A percentile compares a stretch with the other conserved stretches of the same genome.
These are phyloP conservation scores for Suncus etruscus DNA, from an alignment of 2,113 vertebrate genomes.

Conservation along the genomic window DNA sequence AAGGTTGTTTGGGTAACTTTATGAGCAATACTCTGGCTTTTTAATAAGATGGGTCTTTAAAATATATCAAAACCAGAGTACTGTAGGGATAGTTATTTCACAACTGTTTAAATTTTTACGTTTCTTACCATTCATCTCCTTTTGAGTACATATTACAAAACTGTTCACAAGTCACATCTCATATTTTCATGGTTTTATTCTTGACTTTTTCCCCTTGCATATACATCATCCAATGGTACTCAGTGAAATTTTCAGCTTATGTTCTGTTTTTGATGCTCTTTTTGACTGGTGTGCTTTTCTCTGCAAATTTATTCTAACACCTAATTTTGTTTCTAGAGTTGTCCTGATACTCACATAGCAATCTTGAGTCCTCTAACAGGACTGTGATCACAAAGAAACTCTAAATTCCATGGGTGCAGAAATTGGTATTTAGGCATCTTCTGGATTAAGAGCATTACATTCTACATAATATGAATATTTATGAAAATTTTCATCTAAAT, in stretches of 20 bases:
- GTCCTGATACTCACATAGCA: neutral
- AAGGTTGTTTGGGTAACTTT: neutral
- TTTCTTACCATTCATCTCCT: conserved; percentile 12
- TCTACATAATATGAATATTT: neutral
- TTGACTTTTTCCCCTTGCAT: neutral
- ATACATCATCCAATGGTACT: neutral
- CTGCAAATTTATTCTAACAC: neutral
- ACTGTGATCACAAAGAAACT: neutral
- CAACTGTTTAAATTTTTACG: neutral
- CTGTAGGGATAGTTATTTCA: neutral
- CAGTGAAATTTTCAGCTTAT: no score
- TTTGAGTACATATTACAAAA: neutral
- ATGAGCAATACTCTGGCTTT: neutral
- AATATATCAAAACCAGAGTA: neutral
- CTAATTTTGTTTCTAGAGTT: neutral
- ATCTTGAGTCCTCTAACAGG: neutral
- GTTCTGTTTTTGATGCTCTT: neutral
- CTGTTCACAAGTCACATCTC: neutral
- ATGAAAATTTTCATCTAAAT: neutral
- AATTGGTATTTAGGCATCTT: neutral
- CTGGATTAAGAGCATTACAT: neutral
- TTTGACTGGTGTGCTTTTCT: neutral
- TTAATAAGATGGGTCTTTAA: neutral
- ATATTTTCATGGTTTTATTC: neutral
- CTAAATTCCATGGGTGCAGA: no score